Conservation (phyloP, 2,113 vertebrate species). For the Ciconia boyciana region DNA sequence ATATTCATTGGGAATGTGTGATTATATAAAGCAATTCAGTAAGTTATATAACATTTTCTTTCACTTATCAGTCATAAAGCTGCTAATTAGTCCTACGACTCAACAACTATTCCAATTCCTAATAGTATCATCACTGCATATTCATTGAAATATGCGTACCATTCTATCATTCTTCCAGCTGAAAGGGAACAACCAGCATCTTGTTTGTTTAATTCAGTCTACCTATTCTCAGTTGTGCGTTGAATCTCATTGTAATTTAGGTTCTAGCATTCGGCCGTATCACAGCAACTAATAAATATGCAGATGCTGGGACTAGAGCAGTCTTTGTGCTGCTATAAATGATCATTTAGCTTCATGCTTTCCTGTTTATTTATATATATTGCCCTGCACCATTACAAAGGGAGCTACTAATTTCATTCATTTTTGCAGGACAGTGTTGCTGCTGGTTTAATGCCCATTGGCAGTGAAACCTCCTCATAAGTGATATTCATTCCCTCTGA, state of each 20-base stretch:
- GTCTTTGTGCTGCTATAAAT: neutral
- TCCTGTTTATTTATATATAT: neutral
- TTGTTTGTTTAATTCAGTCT: neutral
- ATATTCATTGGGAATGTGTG: neutral
- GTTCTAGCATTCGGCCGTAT: neutral
- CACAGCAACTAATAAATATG: neutral
- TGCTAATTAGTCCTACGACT: neutral
- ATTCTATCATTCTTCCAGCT: neutral
- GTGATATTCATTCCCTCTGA: neutral
- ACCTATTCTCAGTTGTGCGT: neutral
- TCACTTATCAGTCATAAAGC: conserved; percentile 23
- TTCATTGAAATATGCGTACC: neutral
- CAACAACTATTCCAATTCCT: neutral
- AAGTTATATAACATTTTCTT: neutral
- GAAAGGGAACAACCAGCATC: neutral
- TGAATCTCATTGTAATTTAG: neutral
- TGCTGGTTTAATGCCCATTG: neutral
- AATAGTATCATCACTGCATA: neutral
- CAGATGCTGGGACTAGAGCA: neutral
- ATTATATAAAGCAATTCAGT: neutral
- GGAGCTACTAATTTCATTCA: neutral
- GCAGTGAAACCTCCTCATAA: neutral
- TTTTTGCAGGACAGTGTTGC: neutral
- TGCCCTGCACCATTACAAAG: neutral
- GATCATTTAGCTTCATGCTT: neutral